Evolutionary conservation across 1,140 invertebrate genomes (phyloP), one percentile per base, ranked within the genome.

Genomic region (Brachionus angularis): DNA sequence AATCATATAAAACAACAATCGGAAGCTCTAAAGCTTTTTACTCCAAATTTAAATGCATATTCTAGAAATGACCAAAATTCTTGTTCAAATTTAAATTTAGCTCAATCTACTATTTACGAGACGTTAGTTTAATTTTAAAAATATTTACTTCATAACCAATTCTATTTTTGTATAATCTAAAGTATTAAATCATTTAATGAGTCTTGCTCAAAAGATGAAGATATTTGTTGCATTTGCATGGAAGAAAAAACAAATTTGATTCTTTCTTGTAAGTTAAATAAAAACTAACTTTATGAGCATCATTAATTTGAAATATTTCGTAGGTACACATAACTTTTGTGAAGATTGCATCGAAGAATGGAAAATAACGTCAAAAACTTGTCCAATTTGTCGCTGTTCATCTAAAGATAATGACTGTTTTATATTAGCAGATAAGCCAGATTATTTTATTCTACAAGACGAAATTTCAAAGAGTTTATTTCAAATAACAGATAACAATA

Each of bases 291-390:
- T n/a, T n/a, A n/a, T n/a, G n/a, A n/a, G n/a, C n/a, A n/a, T n/a
- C 10, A 10, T 8, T 31, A 14, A 3, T 42, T 42, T 5, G 10
- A 42, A 42, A 58, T 36, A 39, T 58, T 39, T 39, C 21, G 14
- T 36, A 58, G 53, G 53, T 39, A 23, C 62, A 14, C 62, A 67
- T 16, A 67, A 50, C 21, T 67, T 25, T 50, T 67, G 62, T 50
- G 62, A 67, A 67, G 47, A 67, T 18, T 67, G 62, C n/a, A 67
- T 67, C 31, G 47, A 67, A 67, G 62, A 67, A 47, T 67, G 62
- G 62, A 67, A 50, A 33, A 50, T 67, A 23, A 67, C 62, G 23
- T 47, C 42, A 12, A 67, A 67, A 46, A 67, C 62, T 23, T 67
- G 62, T 47, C 62, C 62, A 34, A 67, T 67, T 33, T 67, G 62